Conservation (phyloP, 2,113 vertebrate genomes). For the Puma concolor region DNA sequence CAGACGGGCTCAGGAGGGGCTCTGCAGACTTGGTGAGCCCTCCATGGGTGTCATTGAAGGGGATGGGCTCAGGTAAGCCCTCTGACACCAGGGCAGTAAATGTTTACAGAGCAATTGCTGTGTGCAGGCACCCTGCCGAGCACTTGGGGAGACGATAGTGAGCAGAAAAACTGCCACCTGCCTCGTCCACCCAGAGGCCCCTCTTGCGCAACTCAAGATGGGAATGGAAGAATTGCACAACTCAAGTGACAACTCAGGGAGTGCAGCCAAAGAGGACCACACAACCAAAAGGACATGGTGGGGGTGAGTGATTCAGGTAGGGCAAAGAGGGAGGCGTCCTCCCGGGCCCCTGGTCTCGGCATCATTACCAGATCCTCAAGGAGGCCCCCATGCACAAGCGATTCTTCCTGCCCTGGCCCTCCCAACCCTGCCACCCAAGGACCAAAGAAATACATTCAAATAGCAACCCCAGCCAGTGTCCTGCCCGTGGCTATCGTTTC, state of each 20-base stretch:
- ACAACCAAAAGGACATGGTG: neutral
- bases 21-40: neutral
- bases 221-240: neutral
- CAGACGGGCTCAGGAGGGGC: neutral
- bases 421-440: too few relatives aligned
- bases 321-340: neutral
- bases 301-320: neutral
- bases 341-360: rapidly evolving
- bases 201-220: neutral
- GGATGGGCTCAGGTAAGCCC: neutral
- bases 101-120: neutral
- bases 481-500: rapidly evolving
- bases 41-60: rapidly evolving
- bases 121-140: rapidly evolving
- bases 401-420: neutral
- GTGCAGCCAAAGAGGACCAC: neutral
- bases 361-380: rapidly evolving
- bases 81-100: rapidly evolving
- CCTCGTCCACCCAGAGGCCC: neutral
- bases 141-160: neutral
- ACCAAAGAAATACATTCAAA: neutral
- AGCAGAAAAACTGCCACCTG: neutral
- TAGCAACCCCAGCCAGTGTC: neutral
- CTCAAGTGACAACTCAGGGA: rapidly evolving
- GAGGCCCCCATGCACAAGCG: too few relatives aligned